Base-by-base conservation (phyloP, 1,140 invertebrate species). In the Calosoma granatense region DNA sequence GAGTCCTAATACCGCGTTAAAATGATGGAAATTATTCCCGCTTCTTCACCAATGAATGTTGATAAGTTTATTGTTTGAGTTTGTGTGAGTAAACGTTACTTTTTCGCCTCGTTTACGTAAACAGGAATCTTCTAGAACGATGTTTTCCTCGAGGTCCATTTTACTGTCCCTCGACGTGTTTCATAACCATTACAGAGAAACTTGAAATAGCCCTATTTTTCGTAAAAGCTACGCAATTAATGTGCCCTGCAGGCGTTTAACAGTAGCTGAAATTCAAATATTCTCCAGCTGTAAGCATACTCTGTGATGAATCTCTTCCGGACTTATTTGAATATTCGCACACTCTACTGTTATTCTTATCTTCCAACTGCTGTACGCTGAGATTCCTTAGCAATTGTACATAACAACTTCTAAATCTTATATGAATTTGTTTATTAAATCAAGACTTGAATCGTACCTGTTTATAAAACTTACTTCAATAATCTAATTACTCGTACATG, bases 61-160 rank as follows among this genome's bases (percentile, higher is more conserved):
- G 41, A 47, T 47, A 47, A 47, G 41, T 47, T 47, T 47, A 47
- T 47, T 47, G 41, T 47, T 47, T 47, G 41, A 47, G 41, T 47
- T 47, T 17, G 15, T 17, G 17, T 3, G 41, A 9, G 41, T 36
- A 17, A 47, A 17, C 9, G 41, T 47, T 47, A 17, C 41, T 47
- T 47, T 47, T 47, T 47, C 41, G 17, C 41, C 9, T 47, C 41
- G 41, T 47, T 47, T 47, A 4, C 41, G 17, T 12, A 47, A 4
- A 12, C 41, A 4, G 9, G 15, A 12, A 11, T 47, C 9, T 6
- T 9, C 41, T 9, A 17, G 6, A 47, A 47, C 17, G 6, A 14
- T 47, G 6, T 12, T 47, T 47, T 17, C 41, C 17, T 47, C 15
- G 4, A 17, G 41, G 41, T 12, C 4, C 41, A 17, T 47, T 47